These are phyloP conservation scores for Serrognathus titanus DNA, from an alignment of 2,888 invertebrate species.

Conservation along the genomic window DNA sequence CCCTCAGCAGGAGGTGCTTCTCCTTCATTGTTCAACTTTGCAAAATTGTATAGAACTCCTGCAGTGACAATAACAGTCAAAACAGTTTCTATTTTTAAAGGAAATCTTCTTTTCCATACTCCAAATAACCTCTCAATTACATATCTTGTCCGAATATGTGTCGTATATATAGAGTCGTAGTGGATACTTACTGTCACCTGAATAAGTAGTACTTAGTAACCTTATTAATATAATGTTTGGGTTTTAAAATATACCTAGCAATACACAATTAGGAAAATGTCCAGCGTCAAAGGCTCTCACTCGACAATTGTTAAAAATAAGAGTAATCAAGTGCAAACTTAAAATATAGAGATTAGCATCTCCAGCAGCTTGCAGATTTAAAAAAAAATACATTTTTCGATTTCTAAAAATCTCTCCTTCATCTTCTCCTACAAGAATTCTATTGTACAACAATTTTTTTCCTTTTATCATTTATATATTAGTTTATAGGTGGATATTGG, in stretches of 20 bases:
- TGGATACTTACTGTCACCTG: slow-evolving; percentile 27
- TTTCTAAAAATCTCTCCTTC: slow-evolving; percentile 22
- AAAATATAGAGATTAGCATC: slow-evolving; percentile 12
- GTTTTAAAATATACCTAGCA: neutral
- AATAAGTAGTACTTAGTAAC: neutral
- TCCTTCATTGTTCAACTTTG: slow-evolving; percentile 2
- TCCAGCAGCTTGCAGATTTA: slow-evolving; percentile 18
- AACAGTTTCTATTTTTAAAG: slow-evolving; percentile 24
- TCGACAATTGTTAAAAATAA: neutral
- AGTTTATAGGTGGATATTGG: too few relatives aligned
- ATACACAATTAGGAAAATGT: slow-evolving; percentile 4
- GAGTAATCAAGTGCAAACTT: slow-evolving; percentile 5
- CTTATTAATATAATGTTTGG: neutral
- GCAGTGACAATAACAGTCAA: slow-evolving; percentile 29
- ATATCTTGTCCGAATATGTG: slow-evolving; percentile 32
- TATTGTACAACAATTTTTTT: neutral
- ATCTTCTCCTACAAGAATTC: slow-evolving; percentile 6
- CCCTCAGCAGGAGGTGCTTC: neutral
- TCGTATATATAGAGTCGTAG: slow-evolving; percentile 13
- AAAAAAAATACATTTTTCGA: slow-evolving; percentile 24
- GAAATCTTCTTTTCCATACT: slow-evolving; percentile 15
- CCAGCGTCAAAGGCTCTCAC: slow-evolving; percentile 1
- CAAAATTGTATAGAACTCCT: slow-evolving; percentile 29
- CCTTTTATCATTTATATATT: too few relatives aligned
- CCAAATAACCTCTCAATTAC: slow-evolving; percentile 20